A percentile compares a stretch with the other conserved stretches of the same genome.
Conservation (phyloP, 1,140 invertebrate genomes). For the Brachionus paranguensis region DNA sequence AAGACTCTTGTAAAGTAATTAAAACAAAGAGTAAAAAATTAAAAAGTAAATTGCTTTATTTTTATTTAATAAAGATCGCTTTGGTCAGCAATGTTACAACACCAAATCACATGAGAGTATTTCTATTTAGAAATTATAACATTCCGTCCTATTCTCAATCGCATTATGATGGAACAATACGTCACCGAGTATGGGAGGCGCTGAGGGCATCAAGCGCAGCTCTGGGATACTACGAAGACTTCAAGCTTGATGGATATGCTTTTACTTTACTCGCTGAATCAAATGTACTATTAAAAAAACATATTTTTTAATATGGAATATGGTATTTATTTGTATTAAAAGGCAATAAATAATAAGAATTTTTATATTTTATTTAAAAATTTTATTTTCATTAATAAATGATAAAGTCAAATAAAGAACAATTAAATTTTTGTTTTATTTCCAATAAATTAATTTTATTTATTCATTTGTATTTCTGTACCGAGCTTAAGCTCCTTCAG, state of each 20-base stretch:
- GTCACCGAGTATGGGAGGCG: slow-evolving; percentile 75
- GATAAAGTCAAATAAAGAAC: too few relatives aligned
- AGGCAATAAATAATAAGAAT: too few relatives aligned
- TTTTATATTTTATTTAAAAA: too few relatives aligned
- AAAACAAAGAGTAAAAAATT: not conserved
- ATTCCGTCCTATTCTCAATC: slow-evolving; percentile 68
- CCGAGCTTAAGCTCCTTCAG: too few relatives aligned
- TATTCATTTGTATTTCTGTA: too few relatives aligned
- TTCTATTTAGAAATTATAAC: slow-evolving; percentile 81
- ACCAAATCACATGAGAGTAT: slow-evolving; percentile 49
- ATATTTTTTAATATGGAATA: too few relatives aligned
- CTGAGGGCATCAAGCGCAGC: slow-evolving; percentile 83
- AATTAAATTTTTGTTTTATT: too few relatives aligned
- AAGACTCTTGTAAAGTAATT: slow-evolving; percentile 62
- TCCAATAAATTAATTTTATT: too few relatives aligned
- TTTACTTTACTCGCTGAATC: slow-evolving; percentile 64
- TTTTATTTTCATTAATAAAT: too few relatives aligned
- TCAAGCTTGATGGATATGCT: slow-evolving; percentile 66
- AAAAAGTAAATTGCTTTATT: not conserved
- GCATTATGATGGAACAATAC: slow-evolving; percentile 70
- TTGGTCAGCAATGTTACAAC: slow-evolving; percentile 40
- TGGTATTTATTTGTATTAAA: too few relatives aligned
- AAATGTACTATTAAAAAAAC: too few relatives aligned
- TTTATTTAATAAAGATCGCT: slow-evolving; percentile 34
- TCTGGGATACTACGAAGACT: slow-evolving; percentile 85